Conservation (phyloP, 1,140 invertebrate genomes). For the Papilio glaucus region DNA sequence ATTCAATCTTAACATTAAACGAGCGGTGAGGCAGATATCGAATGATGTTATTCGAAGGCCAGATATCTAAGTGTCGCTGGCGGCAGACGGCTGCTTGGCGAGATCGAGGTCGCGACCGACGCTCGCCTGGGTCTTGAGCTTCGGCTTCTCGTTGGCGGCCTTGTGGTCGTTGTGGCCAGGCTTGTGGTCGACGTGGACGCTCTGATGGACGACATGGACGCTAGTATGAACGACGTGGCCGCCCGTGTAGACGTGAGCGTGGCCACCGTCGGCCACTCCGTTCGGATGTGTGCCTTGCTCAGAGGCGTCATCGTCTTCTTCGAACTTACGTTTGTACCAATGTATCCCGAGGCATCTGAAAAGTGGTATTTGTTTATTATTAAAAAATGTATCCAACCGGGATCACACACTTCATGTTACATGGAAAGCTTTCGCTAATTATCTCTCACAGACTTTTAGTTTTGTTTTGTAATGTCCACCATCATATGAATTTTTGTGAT, state of each 20-base stretch:
- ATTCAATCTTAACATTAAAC: constrained; percentile 11
- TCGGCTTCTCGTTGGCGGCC: constrained; percentile 52
- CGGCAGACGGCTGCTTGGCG: constrained; percentile 68
- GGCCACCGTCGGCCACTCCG: constrained; percentile 52
- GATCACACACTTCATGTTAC: too few species aligned
- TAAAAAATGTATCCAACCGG: neutral
- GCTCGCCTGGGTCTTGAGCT: constrained; percentile 70
- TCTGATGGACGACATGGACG: constrained; percentile 35
- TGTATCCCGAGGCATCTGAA: constrained; percentile 74
- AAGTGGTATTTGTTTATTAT: constrained; percentile 16
- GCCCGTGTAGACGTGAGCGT: constrained; percentile 38
- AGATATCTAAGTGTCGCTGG: constrained; percentile 69
- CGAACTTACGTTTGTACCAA: constrained; percentile 67
- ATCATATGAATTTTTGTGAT: too few species aligned
- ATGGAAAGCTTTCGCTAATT: too few species aligned
- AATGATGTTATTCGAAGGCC: constrained; percentile 37
- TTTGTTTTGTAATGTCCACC: too few species aligned
- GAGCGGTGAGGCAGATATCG: neutral
- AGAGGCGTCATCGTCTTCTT: constrained; percentile 59
- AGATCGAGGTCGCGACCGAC: constrained; percentile 64
- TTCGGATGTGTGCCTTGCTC: constrained; percentile 57
- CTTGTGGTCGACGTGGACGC: constrained; percentile 41
- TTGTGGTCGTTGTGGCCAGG: constrained; percentile 44
- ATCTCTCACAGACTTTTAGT: too few species aligned
- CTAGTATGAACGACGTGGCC: constrained; percentile 42